phyloP scores from a whole-genome alignment of 1,140 invertebrate species.

The Coenobita brevimanus region DNA sequence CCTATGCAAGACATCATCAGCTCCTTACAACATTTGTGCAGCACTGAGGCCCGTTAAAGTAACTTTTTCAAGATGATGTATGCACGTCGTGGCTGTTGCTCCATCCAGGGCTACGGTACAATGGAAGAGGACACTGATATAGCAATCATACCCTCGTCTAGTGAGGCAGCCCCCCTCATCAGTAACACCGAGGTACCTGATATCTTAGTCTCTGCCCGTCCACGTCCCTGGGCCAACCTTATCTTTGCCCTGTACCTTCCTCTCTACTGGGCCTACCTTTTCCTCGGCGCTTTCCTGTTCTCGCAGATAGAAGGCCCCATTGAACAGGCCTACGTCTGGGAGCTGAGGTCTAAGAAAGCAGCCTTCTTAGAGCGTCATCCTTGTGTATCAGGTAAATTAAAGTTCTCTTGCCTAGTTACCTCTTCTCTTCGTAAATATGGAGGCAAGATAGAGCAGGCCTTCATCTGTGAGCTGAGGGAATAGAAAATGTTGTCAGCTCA shows the following conservation, averaged over 20 bases:
- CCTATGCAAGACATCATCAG: background rate
- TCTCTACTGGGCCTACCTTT: conserved; percentile 43
- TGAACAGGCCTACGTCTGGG: background rate
- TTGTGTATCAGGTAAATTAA: conserved; percentile 55
- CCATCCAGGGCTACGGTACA: background rate
- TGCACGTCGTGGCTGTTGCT: conserved; percentile 1
- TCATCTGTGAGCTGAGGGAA: no score
- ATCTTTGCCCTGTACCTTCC: background rate
- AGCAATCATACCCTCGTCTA: background rate
- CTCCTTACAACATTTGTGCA: background rate
- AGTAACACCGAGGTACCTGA: background rate
- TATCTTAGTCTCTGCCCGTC: background rate
- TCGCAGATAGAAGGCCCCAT: conserved; percentile 41
- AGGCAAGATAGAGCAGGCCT: no score
- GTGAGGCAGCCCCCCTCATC: background rate
- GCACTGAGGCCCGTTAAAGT: background rate
- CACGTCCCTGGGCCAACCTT: background rate
- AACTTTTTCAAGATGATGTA: background rate
- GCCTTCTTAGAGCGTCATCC: conserved; percentile 24
- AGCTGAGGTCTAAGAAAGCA: background rate
- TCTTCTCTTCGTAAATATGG: no score
- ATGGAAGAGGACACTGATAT: background rate
- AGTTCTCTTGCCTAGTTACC: no score
- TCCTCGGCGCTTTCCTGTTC: conserved; percentile 38
- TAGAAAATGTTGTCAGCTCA: no score